Evolutionary conservation across 1,140 invertebrate species (phyloP).

Genomic region (Sitophilus oryzae): DNA sequence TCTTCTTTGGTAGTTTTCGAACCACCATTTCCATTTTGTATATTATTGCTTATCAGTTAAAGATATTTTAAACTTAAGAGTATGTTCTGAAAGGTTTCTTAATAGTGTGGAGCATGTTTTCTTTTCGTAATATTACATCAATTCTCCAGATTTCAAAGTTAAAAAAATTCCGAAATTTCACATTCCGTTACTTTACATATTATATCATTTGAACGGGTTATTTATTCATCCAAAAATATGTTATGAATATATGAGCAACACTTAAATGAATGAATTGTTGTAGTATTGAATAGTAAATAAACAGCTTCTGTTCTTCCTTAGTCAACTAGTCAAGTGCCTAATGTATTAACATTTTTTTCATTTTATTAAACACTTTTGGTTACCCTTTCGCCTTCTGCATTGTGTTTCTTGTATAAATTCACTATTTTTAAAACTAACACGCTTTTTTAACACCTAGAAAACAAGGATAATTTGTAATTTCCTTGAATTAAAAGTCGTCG

Average conservation of each 20-base stretch:
- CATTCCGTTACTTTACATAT: background rate
- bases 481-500: constrained; percentile 17
- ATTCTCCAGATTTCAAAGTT: constrained; percentile 17
- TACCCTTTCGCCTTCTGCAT: background rate
- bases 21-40: constrained; percentile 45
- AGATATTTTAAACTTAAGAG: constrained; percentile 18
- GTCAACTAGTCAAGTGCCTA: no score
- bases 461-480: constrained; percentile 18
- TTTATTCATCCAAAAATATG: constrained; percentile 1
- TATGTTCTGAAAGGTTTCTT: constrained; percentile 31
- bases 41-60: constrained; percentile 6
- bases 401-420: constrained; percentile 3
- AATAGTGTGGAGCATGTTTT: constrained; percentile 17
- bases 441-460: constrained; percentile 23
- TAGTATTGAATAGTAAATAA: constrained; percentile 39
- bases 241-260: constrained; percentile 30
- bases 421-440: constrained; percentile 10
- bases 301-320: constrained; percentile 19
- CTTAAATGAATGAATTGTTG: constrained; percentile 40
- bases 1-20: constrained; percentile 77
- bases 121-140: constrained; percentile 11
- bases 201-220: constrained; percentile 5
- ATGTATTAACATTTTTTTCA: no score
- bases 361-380: no score
- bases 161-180: constrained; percentile 7